Base-by-base conservation (phyloP, 2,888 invertebrate genomes). In the Lathronympha strigana region DNA sequence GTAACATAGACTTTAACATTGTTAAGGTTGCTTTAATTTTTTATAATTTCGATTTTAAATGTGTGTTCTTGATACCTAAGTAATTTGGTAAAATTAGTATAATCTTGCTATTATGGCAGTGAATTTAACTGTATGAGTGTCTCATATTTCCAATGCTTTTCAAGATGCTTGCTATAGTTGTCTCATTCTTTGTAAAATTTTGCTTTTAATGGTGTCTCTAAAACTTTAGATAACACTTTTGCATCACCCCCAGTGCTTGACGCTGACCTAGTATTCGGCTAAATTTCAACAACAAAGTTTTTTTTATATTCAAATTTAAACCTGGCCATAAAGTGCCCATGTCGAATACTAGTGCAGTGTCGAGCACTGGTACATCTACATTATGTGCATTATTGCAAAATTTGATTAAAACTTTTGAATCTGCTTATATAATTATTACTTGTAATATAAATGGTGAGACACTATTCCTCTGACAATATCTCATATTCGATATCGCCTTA, bases 1-100 rank as follows among this genome's bases (percentile, higher is more conserved):
- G 78, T 89, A 84, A 83, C 73, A 68, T 71, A 69, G 43, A 68
- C 55, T 64, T n/a, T 55, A 51, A 68, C 19, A 64, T 40, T 57
- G 19, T 45, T 63, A 67, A 70, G 67, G 72, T 71, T 72, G 55
- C 47, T 66, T 66, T 63, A 50, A 67, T 69, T 66, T 68, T 57
- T 69, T n/a, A 62, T 66, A 69, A 68, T 68, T 69, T 67, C 69
- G 60, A 43, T 58, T 47, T 58, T 45, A 45, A 31, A 9, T 45
- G 43, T 68, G 33, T 54, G 50, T 19, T 38, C 23, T 50, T 64
- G 57, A 31, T 47, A 31, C 60, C 55, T 45, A 19, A 21, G 25
- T 61, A 23, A 9, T 68, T 64, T 60, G 54, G 58, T 49, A 33
- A 38, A 53, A 28, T 50, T 36, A 45, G 58, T 13, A 61, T 54